These are phyloP conservation scores for Nomada ruficornis DNA, from an alignment of 2,888 invertebrate species.

Conservation along the genomic window DNA sequence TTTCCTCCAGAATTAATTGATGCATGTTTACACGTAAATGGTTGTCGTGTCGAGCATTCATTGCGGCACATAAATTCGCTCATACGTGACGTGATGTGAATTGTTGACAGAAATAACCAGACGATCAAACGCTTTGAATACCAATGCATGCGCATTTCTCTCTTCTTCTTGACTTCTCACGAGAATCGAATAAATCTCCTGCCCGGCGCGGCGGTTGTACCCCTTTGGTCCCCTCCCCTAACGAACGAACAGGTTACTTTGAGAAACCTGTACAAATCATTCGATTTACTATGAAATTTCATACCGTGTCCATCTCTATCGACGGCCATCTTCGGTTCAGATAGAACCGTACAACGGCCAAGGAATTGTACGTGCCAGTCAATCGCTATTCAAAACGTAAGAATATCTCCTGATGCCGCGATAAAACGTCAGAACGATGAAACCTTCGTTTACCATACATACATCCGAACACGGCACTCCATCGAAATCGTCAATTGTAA, in stretches of 20 bases:
- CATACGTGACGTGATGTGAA: slow-evolving; percentile 20
- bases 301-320: background rate
- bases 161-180: background rate
- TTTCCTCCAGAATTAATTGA: background rate
- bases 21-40: slow-evolving; percentile 21
- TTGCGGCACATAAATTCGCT: slow-evolving; percentile 25
- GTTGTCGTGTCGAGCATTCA: slow-evolving; percentile 12
- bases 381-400: background rate
- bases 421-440: background rate
- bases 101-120: slow-evolving; percentile 20
- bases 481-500: too few species aligned
- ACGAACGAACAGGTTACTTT: background rate
- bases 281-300: background rate
- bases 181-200: background rate
- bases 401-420: background rate
- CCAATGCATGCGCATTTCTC: background rate
- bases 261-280: background rate
- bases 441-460: background rate
- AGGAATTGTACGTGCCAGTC: background rate
- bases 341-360: background rate
- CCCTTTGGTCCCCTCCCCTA: background rate
- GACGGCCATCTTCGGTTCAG: background rate
- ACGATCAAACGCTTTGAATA: slow-evolving; percentile 22
- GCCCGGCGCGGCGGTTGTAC: background rate
- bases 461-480: too few species aligned